These are phyloP conservation scores for Ondatra zibethicus DNA, from an alignment of 2,113 vertebrate genomes.

Conservation along the genomic window DNA sequence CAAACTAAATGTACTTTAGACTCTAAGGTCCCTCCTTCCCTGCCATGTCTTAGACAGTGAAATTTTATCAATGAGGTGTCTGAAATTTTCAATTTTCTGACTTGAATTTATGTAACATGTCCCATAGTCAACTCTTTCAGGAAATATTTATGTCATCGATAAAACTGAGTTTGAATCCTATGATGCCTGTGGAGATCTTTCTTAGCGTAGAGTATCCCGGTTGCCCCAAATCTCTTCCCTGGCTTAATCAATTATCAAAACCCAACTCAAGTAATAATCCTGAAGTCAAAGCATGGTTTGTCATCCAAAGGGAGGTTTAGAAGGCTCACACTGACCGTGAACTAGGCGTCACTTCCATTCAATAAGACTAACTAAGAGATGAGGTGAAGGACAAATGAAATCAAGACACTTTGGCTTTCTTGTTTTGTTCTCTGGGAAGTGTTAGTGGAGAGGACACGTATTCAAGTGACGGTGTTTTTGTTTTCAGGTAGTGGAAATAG, in stretches of 20 bases:
- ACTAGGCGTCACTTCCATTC: not conserved
- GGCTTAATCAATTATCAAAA: slow-evolving; percentile 54
- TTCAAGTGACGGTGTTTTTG: slow-evolving; percentile 40
- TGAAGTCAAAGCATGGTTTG: not conserved
- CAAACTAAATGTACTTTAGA: slow-evolving; percentile 8
- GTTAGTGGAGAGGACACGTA: not conserved
- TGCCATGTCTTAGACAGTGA: not conserved
- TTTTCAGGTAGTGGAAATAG: slow-evolving; percentile 31
- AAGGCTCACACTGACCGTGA: not conserved
- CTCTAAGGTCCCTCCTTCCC: not conserved
- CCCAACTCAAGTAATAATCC: not conserved
- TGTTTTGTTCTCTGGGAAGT: slow-evolving; percentile 63
- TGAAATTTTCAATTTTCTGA: slow-evolving; percentile 32
- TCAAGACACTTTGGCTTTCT: slow-evolving; percentile 46
- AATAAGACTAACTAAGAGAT: not conserved
- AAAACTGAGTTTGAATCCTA: slow-evolving; percentile 61
- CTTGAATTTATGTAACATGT: not conserved
- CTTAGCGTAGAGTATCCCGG: not conserved
- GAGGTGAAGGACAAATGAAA: not conserved
- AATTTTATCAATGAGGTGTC: slow-evolving; percentile 40
- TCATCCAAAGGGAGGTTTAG: not conserved
- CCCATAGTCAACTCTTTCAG: not conserved
- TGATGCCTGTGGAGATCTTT: slow-evolving; percentile 37
- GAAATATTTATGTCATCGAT: slow-evolving; percentile 59
- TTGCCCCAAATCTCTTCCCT: slow-evolving; percentile 17